Base-by-base conservation (phyloP, 2,888 invertebrate species). In the Dorcus hopei region DNA sequence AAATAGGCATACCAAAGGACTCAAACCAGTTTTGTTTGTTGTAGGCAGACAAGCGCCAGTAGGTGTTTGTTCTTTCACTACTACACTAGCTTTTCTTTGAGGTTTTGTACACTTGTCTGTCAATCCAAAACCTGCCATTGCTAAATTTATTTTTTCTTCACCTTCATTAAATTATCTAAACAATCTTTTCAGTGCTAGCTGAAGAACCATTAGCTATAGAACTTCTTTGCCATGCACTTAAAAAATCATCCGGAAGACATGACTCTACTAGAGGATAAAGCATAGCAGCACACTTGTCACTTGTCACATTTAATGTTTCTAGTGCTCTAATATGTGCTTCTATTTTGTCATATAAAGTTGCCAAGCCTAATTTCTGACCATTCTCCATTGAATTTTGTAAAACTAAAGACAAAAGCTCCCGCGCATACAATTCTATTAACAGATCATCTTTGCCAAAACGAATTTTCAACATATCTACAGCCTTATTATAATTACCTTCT, bases 401-500 rank as follows among this genome's bases (percentile, higher is more conserved):
- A 33, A 5, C 26, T 33, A 4, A 33, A 33, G 26, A 64, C 26
- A 74, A 51, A 8, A 73, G 49, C 52, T 74, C 71, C 14, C 72
- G 50, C 3, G 70, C 65, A 55, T 72, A 70, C 11, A 70, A 66
- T 52, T 73, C 72, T 11, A 70, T 63, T 38, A 69, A 62, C 9
- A 73, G 47, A 38, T 71, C 70, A 14, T 70, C 67, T 47, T 65
- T 61, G 16, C 70, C 70, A 57, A 73, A 72, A 41, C 71, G 57
- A 51, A 60, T 64, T 62, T 65, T 66, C 42, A 68, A 58, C 55
- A 61, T 54, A 23, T 67, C 61, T 9, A 66, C 59, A 3, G 61
- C 58, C 38, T 64, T 62, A 3, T 16, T 9, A 55, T 67, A 70
- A 54, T 68, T 68, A 49, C 61, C 61, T 11, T 51, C 54, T 9